These are phyloP conservation scores for Hipposideros armiger DNA, from an alignment of 2,113 vertebrate species.

Conservation along the genomic window DNA sequence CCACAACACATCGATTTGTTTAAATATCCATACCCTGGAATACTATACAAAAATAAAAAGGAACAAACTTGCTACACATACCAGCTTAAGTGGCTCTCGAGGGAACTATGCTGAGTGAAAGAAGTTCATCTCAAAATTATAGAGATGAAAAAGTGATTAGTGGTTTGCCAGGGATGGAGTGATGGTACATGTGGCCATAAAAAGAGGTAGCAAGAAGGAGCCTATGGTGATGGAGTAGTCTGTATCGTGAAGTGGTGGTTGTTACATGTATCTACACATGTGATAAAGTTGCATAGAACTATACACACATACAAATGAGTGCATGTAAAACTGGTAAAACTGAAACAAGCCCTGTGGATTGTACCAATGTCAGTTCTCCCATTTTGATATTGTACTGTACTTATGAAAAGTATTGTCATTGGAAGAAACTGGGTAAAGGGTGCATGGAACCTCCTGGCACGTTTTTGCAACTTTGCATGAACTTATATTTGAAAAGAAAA, in stretches of 20 bases:
- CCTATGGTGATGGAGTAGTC: background rate
- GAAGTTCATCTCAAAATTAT: background rate
- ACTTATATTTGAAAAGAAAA: constrained; percentile 40
- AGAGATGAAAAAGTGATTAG: background rate
- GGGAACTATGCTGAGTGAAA: background rate
- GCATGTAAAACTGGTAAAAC: background rate
- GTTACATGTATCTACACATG: background rate
- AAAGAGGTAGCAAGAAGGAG: background rate
- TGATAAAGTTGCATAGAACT: background rate
- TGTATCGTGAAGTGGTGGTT: background rate
- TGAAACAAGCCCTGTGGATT: background rate
- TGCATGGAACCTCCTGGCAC: background rate
- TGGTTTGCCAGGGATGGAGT: background rate
- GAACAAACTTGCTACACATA: background rate
- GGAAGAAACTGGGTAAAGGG: background rate
- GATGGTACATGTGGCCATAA: background rate
- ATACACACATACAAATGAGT: background rate
- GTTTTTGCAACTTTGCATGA: background rate
- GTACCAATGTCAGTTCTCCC: background rate
- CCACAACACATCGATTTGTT: background rate
- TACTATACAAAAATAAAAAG: background rate
- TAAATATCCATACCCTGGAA: background rate
- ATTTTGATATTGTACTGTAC: background rate
- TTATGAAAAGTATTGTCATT: background rate
- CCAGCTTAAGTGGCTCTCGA: background rate